Evolutionary conservation across 2,797 vertebrate species (phyloP).

Genomic region (Oophaga sylvatica): DNA sequence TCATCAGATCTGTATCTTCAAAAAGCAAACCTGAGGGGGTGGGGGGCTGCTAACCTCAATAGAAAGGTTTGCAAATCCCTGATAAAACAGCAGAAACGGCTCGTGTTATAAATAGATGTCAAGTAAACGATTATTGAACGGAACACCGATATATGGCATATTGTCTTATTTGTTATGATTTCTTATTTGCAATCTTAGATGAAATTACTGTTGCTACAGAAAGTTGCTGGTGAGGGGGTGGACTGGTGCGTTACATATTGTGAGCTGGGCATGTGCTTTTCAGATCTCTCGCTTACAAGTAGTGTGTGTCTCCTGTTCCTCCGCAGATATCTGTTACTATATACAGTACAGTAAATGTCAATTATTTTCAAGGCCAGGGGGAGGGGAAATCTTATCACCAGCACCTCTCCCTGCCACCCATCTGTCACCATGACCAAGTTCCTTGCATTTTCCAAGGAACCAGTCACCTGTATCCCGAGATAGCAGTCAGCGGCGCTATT

Average conservation of each 20-base stretch:
- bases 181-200: too few relatives aligned
- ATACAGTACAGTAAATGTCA: conserved; percentile 42
- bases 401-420: conserved; percentile 35
- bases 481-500: background rate
- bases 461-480: conserved; percentile 45
- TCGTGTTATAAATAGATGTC: too few relatives aligned
- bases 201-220: background rate
- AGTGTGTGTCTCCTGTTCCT: background rate
- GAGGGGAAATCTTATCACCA: conserved; percentile 10
- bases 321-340: conserved; percentile 12
- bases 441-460: background rate
- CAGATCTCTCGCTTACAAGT: background rate
- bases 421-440: conserved; percentile 16
- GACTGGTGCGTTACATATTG: background rate
- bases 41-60: too few relatives aligned
- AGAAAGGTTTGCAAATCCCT: too few relatives aligned
- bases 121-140: too few relatives aligned
- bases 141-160: too few relatives aligned
- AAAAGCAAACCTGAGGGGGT: too few relatives aligned
- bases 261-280: conserved; percentile 8
- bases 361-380: background rate
- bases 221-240: background rate
- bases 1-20: too few relatives aligned
- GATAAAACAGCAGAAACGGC: too few relatives aligned
- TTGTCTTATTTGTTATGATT: too few relatives aligned